Percentiles rank a stretch among this genome's conserved stretches.
phyloP scores from a whole-genome alignment of 2,797 vertebrate species.

The Macropodus opercularis region DNA sequence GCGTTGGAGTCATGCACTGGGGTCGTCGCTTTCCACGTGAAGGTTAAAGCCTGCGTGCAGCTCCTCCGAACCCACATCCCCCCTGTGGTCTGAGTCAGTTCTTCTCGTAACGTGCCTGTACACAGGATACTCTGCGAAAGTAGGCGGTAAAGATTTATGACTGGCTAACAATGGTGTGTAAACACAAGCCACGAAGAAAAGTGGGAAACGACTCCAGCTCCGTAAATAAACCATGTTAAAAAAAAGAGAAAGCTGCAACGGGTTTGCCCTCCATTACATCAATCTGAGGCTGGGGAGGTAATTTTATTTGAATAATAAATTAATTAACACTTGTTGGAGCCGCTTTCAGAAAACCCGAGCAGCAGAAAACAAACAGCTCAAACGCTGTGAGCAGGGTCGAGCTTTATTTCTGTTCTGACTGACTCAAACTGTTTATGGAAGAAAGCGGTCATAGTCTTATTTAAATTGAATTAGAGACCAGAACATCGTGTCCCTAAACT shows the following conservation, averaged over 20 bases:
- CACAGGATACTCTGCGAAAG: slow-evolving; percentile 24
- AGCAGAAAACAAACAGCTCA: slow-evolving; percentile 8
- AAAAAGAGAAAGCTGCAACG: neutral
- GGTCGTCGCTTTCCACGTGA: slow-evolving; percentile 1
- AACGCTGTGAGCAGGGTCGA: neutral
- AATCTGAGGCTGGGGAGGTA: slow-evolving; percentile 1
- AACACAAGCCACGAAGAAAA: slow-evolving; percentile 24
- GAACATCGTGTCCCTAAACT: slow-evolving; percentile 5
- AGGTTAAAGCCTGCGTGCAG: neutral
- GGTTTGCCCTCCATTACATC: slow-evolving; percentile 9
- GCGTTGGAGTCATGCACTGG: neutral
- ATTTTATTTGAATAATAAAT: slow-evolving; percentile 16
- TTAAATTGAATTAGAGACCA: slow-evolving; percentile 19
- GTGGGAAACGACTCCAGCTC: slow-evolving; percentile 22
- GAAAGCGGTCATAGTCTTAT: slow-evolving; percentile 4
- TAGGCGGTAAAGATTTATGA: slow-evolving; percentile 57
- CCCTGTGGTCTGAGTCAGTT: too few species aligned
- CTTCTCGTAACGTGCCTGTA: too few species aligned
- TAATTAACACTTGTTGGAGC: slow-evolving; percentile 7
- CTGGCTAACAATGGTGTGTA: slow-evolving; percentile 39
- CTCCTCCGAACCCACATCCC: neutral
- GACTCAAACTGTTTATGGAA: slow-evolving; percentile 22
- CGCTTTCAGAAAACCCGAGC: neutral
- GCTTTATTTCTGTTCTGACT: slow-evolving; percentile 1
- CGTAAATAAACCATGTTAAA: slow-evolving; percentile 2